These are phyloP conservation scores for Psettodes erumei DNA, from an alignment of 2,113 vertebrate genomes.

Conservation along the genomic window DNA sequence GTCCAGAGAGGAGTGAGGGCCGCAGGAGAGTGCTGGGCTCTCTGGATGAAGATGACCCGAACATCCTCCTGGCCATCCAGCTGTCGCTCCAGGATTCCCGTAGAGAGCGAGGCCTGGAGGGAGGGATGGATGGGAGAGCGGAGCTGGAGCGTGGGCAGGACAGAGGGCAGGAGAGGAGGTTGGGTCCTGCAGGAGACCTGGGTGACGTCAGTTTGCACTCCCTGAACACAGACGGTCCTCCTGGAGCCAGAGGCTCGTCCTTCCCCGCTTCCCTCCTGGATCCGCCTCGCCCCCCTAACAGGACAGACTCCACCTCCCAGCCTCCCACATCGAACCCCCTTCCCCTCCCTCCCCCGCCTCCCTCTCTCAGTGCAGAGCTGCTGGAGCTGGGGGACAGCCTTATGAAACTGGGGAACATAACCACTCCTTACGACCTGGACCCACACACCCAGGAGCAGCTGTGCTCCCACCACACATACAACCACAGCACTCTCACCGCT, in stretches of 20 bases:
- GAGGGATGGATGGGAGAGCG: slow-evolving; percentile 34
- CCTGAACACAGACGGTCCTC: slow-evolving; percentile 51
- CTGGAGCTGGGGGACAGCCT: slow-evolving; percentile 91
- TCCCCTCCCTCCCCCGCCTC: slow-evolving; percentile 81
- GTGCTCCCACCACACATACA: slow-evolving; percentile 58
- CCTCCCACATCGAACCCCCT: slow-evolving; percentile 76
- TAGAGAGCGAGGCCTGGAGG: slow-evolving; percentile 80
- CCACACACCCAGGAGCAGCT: slow-evolving; percentile 58
- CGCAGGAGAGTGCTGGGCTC: slow-evolving; percentile 88
- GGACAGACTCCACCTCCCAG: slow-evolving; percentile 89
- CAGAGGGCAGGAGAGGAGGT: slow-evolving; percentile 61
- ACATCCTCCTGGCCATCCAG: slow-evolving; percentile 97
- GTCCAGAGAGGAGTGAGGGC: slow-evolving; percentile 85
- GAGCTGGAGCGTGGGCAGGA: slow-evolving; percentile 54
- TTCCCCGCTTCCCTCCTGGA: slow-evolving; percentile 59
- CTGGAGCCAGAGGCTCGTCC: slow-evolving; percentile 56
- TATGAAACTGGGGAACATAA: slow-evolving; percentile 87
- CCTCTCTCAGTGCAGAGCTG: slow-evolving; percentile 89
- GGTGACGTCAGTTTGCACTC: slow-evolving; percentile 63
- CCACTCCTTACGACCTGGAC: slow-evolving; percentile 83
- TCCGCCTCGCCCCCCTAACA: slow-evolving; percentile 76
- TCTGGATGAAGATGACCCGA: slow-evolving; percentile 97
- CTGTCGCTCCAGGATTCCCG: slow-evolving; percentile 97
- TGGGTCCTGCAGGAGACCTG: slow-evolving; percentile 64
- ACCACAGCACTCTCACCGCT: slow-evolving; percentile 35